Percentiles rank a stretch among this genome's conserved stretches.
phyloP scores from a whole-genome alignment of 2,797 vertebrate genomes.

The Silurus aristotelis region DNA sequence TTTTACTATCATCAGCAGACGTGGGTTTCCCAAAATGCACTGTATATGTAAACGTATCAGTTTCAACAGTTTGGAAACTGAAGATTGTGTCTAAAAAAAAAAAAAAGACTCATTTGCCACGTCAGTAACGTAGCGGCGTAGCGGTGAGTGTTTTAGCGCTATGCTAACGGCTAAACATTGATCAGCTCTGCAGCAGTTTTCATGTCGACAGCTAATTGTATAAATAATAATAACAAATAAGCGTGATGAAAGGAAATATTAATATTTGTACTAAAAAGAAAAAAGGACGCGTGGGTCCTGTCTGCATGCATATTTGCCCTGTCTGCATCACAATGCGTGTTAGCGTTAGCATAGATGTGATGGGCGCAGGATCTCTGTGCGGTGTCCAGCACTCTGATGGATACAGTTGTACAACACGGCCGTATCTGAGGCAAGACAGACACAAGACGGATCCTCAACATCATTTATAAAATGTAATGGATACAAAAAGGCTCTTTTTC shows the following conservation, averaged over 20 bases:
- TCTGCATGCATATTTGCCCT: neutral
- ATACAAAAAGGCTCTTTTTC: constrained; percentile 52
- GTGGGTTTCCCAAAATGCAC: neutral
- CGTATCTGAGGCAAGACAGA: constrained; percentile 37
- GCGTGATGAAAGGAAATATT: too few relatives aligned
- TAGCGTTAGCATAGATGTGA: neutral
- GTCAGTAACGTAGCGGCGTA: neutral
- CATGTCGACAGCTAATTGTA: neutral
- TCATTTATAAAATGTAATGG: constrained; percentile 50
- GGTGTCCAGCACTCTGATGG: constrained; percentile 26
- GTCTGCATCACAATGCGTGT: neutral
- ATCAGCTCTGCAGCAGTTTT: neutral
- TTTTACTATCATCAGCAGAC: neutral
- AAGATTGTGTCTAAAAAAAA: neutral
- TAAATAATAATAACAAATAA: neutral
- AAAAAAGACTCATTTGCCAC: neutral
- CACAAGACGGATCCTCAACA: constrained; percentile 43
- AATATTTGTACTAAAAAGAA: neutral
- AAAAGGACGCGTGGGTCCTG: neutral
- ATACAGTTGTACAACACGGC: constrained; percentile 48
- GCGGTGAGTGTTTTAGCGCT: neutral
- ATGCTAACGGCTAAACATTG: neutral
- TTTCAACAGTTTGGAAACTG: neutral
- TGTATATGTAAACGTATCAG: neutral
- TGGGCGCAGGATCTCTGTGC: neutral